Evolutionary conservation across 2,113 vertebrate genomes (phyloP), one percentile per base, ranked within the genome.

Genomic region (Seriola quinqueradiata): DNA sequence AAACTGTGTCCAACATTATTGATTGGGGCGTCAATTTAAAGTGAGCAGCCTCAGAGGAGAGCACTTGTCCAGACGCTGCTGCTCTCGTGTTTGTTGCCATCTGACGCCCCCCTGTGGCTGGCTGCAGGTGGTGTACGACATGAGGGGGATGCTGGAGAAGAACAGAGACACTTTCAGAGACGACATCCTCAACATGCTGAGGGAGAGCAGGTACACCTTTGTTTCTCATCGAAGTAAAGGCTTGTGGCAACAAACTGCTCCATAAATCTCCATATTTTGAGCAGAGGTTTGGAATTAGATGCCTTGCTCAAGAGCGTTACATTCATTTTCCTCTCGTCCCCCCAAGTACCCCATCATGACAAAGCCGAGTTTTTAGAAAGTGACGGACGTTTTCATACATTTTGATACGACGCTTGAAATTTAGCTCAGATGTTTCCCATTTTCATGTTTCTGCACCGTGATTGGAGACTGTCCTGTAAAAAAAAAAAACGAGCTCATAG

Each of bases 131-230:
- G 96, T 98, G 84, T 99, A 99, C 88, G 98, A 99, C 36, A 97
- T 98, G 57, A 96, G 96, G 85, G 97, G 98, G 10, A 97, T 96
- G 87, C 79, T 99, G 93, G 98, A 99, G 95, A 99, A 99, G 90
- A 99, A 99, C 94, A 95, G 98, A 81, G 98, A 99, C 74, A 98
- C 98, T 17, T 99, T 99, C 87, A 95, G 98, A 82, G 98, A 99
- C 0, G 97, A 99, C 83, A 95, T 99, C 73, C 96, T 99, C 63
- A 98, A 98, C 89, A 85, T 99, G 85, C 93, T 99, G 65, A 96
- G 97, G 75, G 98, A 99, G 86, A 99, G 98, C 96, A 96, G 97
- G 98, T 99, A n/a, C 1, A 2, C 34, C 6, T 36, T 36, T 36
- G 34, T 6, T 36, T 36, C 34, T 36, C 6, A 44, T 19, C 4